Base-by-base conservation (phyloP, 2,113 vertebrate genomes). In the Barbus barbus region DNA sequence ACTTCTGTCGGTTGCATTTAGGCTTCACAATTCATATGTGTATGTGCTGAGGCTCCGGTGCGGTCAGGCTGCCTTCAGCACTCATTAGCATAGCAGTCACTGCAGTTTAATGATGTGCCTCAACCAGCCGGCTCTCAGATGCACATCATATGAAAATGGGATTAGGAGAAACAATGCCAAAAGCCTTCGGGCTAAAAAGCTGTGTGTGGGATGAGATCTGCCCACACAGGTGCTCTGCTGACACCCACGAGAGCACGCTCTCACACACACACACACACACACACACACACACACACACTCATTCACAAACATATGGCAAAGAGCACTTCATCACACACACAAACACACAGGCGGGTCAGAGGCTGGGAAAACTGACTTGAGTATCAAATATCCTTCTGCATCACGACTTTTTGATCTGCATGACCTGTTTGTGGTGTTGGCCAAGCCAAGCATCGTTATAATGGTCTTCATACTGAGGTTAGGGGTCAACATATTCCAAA, bases 61-160 rank as follows among this genome's bases (percentile, higher is more conserved):
- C n/a, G n/a, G n/a, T n/a, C n/a, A n/a, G n/a, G n/a, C n/a, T n/a
- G n/a, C n/a, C n/a, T n/a, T n/a, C n/a, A n/a, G n/a, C n/a, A n/a
- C n/a, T 81, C 67, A 75, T 51, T 81, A 60, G 74, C 65, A 24
- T 71, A 46, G 61, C 85, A 84, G 86, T 87, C 83, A 83, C 81
- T 87, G 84, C 76, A 78, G 85, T 87, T 85, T 88, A 88, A 88
- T 88, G 87, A 88, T 88, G 87, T 83, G 79, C 71, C 82, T 75
- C 79, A 77, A 77, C 46, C 82, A 83, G 84, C 81, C 58, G 69
- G 77, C 44, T 76, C 86, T 85, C 60, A 53, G 69, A 63, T 85
- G 86, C 76, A 71, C 69, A 81, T 83, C 77, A 81, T 63, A 81
- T 84, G 81, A 83, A 83, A 88, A 88, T 81, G 76, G 26, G 77